A percentile compares a stretch with the other conserved stretches of the same genome.
Conservation (phyloP, 2,113 vertebrate species). For the Erinaceus europaeus region DNA sequence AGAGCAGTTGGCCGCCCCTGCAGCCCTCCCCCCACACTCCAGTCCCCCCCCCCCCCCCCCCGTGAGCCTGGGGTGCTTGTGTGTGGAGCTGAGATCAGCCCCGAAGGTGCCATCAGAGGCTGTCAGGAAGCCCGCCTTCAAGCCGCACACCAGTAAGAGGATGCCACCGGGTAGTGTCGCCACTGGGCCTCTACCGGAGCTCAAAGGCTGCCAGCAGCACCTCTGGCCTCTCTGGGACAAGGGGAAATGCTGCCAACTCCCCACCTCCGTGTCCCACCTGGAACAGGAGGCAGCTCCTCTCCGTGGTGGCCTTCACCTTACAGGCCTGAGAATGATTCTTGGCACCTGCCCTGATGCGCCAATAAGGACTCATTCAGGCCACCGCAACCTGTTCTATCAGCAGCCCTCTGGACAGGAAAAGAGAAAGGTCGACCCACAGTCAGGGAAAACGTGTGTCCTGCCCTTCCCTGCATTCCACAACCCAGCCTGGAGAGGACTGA, state of each 20-base stretch:
- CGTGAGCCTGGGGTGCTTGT: too few relatives aligned
- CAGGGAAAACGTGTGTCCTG: background rate
- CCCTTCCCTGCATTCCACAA: background rate
- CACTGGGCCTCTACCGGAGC: accelerated
- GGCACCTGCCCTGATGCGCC: background rate
- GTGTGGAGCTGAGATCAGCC: too few relatives aligned
- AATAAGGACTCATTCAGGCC: accelerated
- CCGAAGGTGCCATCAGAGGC: too few relatives aligned
- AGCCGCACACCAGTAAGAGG: too few relatives aligned
- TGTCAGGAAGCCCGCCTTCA: too few relatives aligned
- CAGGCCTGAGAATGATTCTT: background rate
- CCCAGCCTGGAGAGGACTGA: too few relatives aligned
- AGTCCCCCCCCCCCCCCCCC: too few relatives aligned
- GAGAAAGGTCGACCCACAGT: background rate
- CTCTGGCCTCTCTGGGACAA: accelerated
- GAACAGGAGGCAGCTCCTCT: too few relatives aligned
- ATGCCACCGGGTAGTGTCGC: accelerated
- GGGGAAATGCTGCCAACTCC: too few relatives aligned
- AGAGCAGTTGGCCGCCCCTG: too few relatives aligned
- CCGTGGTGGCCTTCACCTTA: background rate
- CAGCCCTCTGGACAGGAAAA: accelerated
- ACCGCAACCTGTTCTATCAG: accelerated
- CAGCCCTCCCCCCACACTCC: too few relatives aligned
- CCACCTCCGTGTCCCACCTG: background rate
- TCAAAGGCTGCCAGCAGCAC: background rate